Evolutionary conservation across 2,888 invertebrate species (phyloP).

Genomic region (Tenthredo mesomela): DNA sequence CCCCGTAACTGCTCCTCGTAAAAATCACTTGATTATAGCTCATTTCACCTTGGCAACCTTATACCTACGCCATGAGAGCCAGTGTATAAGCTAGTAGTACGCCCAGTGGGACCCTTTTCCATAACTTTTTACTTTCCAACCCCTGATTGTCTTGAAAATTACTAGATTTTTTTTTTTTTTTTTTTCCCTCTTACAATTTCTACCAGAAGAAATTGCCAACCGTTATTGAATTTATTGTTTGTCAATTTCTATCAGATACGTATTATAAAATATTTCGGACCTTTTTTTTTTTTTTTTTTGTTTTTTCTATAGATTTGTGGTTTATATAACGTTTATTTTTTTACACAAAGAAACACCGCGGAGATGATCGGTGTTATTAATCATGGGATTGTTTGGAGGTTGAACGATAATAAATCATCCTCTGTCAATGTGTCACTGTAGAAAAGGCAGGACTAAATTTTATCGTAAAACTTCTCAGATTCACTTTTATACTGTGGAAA

Average conservation of each 20-base stretch:
- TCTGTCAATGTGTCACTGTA: constrained; percentile 42
- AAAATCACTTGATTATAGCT: constrained; percentile 69
- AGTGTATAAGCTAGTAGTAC: not conserved
- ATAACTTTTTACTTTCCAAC: not conserved
- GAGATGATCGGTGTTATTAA: constrained; percentile 45
- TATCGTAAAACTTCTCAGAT: constrained; percentile 47
- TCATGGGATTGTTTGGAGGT: constrained; percentile 41
- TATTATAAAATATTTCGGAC: not conserved
- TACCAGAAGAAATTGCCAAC: not conserved
- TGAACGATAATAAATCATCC: constrained; percentile 41
- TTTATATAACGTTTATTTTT: constrained; percentile 5
- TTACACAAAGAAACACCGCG: constrained; percentile 33
- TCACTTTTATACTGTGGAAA: not conserved
- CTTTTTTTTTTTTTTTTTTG: too few species aligned
- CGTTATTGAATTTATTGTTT: not conserved
- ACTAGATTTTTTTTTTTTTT: constrained; percentile 41
- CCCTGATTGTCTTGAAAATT: not conserved
- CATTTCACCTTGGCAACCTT: constrained; percentile 28
- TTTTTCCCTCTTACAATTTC: not conserved
- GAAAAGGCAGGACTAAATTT: constrained; percentile 12
- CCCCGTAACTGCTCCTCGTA: constrained; percentile 68
- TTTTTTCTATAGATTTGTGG: too few species aligned
- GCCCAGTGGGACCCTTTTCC: constrained; percentile 24
- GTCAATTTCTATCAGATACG: not conserved
- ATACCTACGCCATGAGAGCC: not conserved